These are phyloP conservation scores for Ctena decussata DNA, from an alignment of 2,888 invertebrate species.

Conservation along the genomic window DNA sequence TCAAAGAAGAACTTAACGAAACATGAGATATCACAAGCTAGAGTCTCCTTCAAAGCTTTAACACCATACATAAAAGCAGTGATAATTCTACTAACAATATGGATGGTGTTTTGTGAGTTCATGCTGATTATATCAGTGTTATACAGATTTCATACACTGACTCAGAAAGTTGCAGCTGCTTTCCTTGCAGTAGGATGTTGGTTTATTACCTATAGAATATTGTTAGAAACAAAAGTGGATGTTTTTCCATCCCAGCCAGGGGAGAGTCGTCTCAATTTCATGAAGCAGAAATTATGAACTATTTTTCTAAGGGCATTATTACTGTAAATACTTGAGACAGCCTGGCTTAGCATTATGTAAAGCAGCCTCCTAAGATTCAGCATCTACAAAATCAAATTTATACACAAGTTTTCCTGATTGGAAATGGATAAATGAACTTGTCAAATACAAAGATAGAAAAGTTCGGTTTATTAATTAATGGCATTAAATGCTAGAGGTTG, in stretches of 20 bases:
- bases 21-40: slow-evolving; percentile 89
- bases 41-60: slow-evolving; percentile 90
- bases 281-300: slow-evolving; percentile 62
- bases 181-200: slow-evolving; percentile 95
- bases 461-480: too few relatives aligned
- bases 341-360: too few relatives aligned
- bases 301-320: too few relatives aligned
- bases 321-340: too few relatives aligned
- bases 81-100: slow-evolving; percentile 91
- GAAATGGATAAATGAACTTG: too few relatives aligned
- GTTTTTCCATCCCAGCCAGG: slow-evolving; percentile 85
- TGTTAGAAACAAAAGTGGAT: slow-evolving; percentile 68
- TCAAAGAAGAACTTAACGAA: slow-evolving; percentile 90
- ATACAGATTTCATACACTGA: slow-evolving; percentile 97
- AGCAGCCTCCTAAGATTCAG: too few relatives aligned
- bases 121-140: slow-evolving; percentile 97
- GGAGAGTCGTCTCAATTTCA: slow-evolving; percentile 75
- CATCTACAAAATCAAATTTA: too few relatives aligned
- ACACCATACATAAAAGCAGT: slow-evolving; percentile 94
- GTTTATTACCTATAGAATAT: slow-evolving; percentile 94
- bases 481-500: too few relatives aligned
- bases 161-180: slow-evolving; percentile 97
- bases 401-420: too few relatives aligned
- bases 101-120: slow-evolving; percentile 97
- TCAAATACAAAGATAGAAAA: too few relatives aligned